Conservation (phyloP, 2,797 vertebrate species). For the Megalops cyprinoides region DNA sequence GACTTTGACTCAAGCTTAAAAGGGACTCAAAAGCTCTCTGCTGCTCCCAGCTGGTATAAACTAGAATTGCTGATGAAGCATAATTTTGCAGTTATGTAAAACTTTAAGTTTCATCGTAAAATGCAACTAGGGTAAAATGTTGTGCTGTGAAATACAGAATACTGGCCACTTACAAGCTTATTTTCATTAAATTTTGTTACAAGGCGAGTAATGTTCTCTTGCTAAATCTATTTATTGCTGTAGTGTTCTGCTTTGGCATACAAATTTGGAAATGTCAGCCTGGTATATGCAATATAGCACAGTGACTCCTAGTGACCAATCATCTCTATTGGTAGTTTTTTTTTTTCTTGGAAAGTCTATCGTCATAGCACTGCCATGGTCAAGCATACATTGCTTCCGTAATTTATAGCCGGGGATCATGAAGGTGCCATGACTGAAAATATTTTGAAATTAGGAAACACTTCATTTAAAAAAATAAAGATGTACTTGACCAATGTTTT, state of each 20-base stretch:
- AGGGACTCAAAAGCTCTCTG: slow-evolving; percentile 47
- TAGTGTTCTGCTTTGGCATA: background rate
- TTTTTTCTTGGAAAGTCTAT: background rate
- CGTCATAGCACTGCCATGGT: background rate
- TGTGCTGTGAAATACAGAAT: background rate
- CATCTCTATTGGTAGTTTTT: background rate
- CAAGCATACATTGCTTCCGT: background rate
- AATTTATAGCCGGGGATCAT: background rate
- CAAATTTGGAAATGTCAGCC: background rate
- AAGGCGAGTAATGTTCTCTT: background rate
- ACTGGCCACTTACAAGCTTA: background rate
- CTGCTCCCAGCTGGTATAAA: slow-evolving; percentile 65
- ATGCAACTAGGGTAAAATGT: background rate
- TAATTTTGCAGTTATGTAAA: background rate
- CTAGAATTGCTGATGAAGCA: background rate
- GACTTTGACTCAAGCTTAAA: slow-evolving; percentile 44
- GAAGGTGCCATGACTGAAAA: background rate
- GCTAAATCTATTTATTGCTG: no score
- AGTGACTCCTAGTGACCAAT: background rate
- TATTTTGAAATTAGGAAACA: no score
- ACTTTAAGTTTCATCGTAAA: background rate
- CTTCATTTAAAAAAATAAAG: no score
- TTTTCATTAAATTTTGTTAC: background rate
- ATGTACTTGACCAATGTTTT: no score
- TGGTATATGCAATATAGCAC: background rate